Evolutionary conservation across 2,888 invertebrate species (phyloP), one percentile per base, ranked within the genome.

Genomic region (Trissolcus brochymenae): DNA sequence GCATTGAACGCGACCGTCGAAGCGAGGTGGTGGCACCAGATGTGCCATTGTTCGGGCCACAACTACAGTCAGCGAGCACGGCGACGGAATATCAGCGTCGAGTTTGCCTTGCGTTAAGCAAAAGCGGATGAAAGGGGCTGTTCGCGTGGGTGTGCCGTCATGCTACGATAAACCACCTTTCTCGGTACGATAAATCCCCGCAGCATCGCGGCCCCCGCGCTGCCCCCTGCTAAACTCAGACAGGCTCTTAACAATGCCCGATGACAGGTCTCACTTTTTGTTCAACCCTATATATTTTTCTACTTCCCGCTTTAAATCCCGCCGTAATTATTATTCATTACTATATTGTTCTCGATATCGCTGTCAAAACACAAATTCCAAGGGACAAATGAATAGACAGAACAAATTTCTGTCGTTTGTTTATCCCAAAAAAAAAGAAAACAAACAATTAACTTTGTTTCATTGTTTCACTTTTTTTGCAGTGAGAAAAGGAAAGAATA

Each of bases 261-360:
- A 84, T 84, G 84, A 85, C 85, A 86, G 84, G 83, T 82, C 81
- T 82, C 82, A 82, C 82, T 83, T 83, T 84, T 84, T 86, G 84
- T 85, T 82, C 79, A 75, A 73, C 68, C 74, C 65, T 65, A 57
- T 50, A 14, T 68, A 71, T 68, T 59, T 74, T 60, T 65, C 54
- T 57, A 50, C 51, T 25, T 62, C 56, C 25, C 40, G 49, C 59
- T 25, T 65, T 60, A 57, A 65, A 53, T 51, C 60, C 60, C 62
- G 62, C 62, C 60, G 68, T 76, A 68, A 76, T 76, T 68, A 76
- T 70, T 70, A 60, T 64, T 64, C 57, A 75, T 75, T 75, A 68
- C 6, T 43, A 41, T n/a, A 25, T 46, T 50, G 35, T 35, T 35
- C 35, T 35, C 35, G 35, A 11, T 35, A 49, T 54, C 21, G 19